Conservation (phyloP, 1,140 invertebrate genomes). For the Dryas iulia region DNA sequence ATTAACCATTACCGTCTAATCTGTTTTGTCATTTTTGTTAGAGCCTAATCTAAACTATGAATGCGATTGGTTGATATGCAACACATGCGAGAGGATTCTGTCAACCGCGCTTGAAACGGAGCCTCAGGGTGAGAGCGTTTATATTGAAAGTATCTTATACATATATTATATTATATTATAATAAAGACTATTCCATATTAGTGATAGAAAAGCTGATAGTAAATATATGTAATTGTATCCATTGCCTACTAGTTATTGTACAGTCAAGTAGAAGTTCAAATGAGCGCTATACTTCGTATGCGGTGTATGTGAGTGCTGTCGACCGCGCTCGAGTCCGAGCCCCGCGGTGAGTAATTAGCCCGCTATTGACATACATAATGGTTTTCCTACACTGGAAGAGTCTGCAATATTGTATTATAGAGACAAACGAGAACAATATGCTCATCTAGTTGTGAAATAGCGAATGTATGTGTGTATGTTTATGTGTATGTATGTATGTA, state of each 20-base stretch:
- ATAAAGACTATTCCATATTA: background rate
- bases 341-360: constrained; percentile 28
- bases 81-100: constrained; percentile 61
- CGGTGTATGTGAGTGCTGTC: constrained; percentile 60
- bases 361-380: constrained; percentile 22
- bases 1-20: too few species aligned
- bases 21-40: background rate
- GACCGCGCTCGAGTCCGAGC: constrained; percentile 46
- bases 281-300: constrained; percentile 55
- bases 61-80: constrained; percentile 64
- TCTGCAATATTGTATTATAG: constrained; percentile 6
- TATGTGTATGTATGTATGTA: background rate
- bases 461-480: background rate
- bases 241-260: background rate
- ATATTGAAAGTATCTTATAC: background rate
- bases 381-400: constrained; percentile 5
- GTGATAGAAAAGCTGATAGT: background rate
- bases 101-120: constrained; percentile 53
- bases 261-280: constrained; percentile 7
- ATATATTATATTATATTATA: background rate
- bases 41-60: constrained; percentile 25
- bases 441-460: background rate
- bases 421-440: constrained; percentile 1
- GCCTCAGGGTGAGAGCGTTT: constrained; percentile 16
- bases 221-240: background rate